These are phyloP conservation scores for Lutraria rhynchaena DNA, from an alignment of 1,140 invertebrate species.

Conservation along the genomic window DNA sequence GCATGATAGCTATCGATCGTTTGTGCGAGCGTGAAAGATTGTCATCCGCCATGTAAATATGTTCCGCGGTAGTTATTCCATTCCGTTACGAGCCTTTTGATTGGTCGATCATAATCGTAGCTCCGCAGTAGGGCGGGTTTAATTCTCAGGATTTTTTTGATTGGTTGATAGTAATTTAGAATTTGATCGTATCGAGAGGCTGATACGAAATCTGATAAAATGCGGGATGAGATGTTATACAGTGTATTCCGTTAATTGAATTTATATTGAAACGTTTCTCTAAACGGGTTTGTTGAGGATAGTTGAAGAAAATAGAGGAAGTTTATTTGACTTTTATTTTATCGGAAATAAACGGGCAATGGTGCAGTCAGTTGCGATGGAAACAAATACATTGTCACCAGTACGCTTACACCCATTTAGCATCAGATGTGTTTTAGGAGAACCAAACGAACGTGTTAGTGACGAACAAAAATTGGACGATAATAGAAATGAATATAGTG, in stretches of 20 bases:
- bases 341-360: conserved; percentile 25
- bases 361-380: conserved; percentile 50
- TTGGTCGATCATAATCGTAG: conserved; percentile 9
- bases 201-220: conserved; percentile 33
- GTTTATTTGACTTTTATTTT: conserved; percentile 37
- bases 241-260: conserved; percentile 39
- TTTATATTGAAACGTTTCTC: conserved; percentile 19
- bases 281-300: conserved; percentile 26
- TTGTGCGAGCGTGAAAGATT: conserved; percentile 48
- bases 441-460: conserved; percentile 26
- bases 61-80: conserved; percentile 36
- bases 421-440: conserved; percentile 53
- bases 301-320: conserved; percentile 11
- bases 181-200: not conserved
- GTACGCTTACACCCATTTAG: conserved; percentile 55
- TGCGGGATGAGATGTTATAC: not conserved
- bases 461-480: conserved; percentile 36
- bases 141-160: conserved; percentile 33
- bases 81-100: not conserved
- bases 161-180: conserved; percentile 25
- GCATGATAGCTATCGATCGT: conserved; percentile 49
- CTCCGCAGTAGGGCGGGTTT: conserved; percentile 16
- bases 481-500: conserved; percentile 23
- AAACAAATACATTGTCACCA: conserved; percentile 9
- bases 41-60: conserved; percentile 28